These are phyloP conservation scores for Anolis sagrei DNA, from an alignment of 2,113 vertebrate species.

Conservation along the genomic window DNA sequence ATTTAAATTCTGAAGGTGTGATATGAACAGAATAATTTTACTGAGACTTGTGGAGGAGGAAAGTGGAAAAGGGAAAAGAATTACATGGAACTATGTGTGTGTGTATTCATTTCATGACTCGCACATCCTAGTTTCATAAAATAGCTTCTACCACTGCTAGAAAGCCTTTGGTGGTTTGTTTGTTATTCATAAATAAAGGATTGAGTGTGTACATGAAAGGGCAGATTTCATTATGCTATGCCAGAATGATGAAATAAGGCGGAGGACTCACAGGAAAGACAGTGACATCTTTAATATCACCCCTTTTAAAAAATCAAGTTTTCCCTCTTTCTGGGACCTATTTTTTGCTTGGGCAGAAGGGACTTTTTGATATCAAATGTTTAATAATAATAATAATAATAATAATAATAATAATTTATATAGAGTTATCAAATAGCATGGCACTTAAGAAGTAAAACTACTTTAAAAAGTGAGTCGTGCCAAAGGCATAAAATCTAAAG, in stretches of 20 bases:
- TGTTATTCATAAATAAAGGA: slow-evolving; percentile 67
- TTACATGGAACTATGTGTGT: slow-evolving; percentile 38
- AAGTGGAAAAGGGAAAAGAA: slow-evolving; percentile 45
- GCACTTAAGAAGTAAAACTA: too few species aligned
- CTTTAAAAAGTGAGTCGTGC: too few species aligned
- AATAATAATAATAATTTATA: too few species aligned
- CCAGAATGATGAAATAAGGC: slow-evolving; percentile 31
- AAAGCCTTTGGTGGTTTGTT: slow-evolving; percentile 61
- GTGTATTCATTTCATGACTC: slow-evolving; percentile 57
- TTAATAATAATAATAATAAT: too few species aligned
- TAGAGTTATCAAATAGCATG: too few species aligned
- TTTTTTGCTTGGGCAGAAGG: background rate
- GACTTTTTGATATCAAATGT: too few species aligned
- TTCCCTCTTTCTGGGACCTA: slow-evolving; percentile 21
- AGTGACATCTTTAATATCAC: slow-evolving; percentile 26
- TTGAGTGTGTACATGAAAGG: slow-evolving; percentile 61
- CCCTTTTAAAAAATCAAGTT: slow-evolving; percentile 19
- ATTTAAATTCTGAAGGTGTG: slow-evolving; percentile 48
- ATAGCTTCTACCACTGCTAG: slow-evolving; percentile 62
- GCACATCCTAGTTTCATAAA: slow-evolving; percentile 54
- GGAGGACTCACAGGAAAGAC: slow-evolving; percentile 17
- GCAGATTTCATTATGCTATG: slow-evolving; percentile 55
- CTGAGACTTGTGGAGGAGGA: slow-evolving; percentile 48
- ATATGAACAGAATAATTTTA: slow-evolving; percentile 45
- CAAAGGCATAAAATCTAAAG: too few species aligned